These are phyloP conservation scores for Ochotona princeps DNA, from an alignment of 2,113 vertebrate species.

Conservation along the genomic window DNA sequence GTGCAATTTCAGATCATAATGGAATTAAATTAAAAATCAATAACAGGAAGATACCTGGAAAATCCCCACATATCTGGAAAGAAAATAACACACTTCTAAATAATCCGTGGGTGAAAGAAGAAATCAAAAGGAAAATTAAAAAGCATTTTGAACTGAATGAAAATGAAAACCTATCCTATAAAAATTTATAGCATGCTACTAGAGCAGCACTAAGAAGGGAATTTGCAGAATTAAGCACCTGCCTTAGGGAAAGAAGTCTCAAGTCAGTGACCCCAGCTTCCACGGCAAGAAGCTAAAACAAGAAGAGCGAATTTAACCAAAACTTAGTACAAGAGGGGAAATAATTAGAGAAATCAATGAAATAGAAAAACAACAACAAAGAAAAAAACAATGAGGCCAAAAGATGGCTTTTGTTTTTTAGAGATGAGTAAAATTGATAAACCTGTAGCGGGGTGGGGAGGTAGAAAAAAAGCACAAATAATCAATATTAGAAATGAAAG, in stretches of 20 bases:
- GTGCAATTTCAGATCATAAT: constrained; percentile 26
- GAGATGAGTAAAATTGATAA: constrained; percentile 24
- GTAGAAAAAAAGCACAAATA: neutral
- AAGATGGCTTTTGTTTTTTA: neutral
- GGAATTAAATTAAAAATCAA: constrained; percentile 56
- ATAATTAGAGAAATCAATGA: neutral
- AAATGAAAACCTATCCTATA: constrained; percentile 24
- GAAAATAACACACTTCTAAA: constrained; percentile 57
- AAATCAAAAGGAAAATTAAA: constrained; percentile 60
- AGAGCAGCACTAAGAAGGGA: neutral
- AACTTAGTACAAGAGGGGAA: constrained; percentile 3
- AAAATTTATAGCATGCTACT: neutral
- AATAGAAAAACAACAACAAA: constrained; percentile 14
- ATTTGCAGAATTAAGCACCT: neutral
- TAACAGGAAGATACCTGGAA: constrained; percentile 45
- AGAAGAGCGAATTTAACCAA: constrained; percentile 6
- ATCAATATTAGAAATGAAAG: neutral
- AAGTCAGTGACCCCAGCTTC: constrained; percentile 14
- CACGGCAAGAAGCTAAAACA: neutral
- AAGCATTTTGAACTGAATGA: constrained; percentile 46
- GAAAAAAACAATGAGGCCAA: constrained; percentile 21
- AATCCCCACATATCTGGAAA: constrained; percentile 26
- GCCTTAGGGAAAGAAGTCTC: constrained; percentile 16
- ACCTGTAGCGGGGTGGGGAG: neutral
- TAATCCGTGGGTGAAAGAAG: constrained; percentile 49